Evolutionary conservation across 2,797 vertebrate species (phyloP), one percentile per base, ranked within the genome.

Genomic region (Varecia variegata): DNA sequence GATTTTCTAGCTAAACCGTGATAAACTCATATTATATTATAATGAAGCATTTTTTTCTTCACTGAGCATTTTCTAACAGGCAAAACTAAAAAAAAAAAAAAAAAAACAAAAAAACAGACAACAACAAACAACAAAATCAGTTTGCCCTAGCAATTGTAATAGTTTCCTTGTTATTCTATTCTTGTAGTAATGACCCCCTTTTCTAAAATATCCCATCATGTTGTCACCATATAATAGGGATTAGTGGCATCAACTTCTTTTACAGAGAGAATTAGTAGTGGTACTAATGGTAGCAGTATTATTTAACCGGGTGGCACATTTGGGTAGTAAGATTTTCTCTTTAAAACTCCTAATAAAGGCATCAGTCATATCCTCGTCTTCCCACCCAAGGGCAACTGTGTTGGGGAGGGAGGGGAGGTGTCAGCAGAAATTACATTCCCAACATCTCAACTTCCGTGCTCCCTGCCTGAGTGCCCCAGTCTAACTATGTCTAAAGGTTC

Each of bases 41-140:
- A 93, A 88, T 43, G 79, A 80, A 40, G 12, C 43, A n/a, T 76
- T 47, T 84, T 84, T 74, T 50, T 12, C 38, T 68, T 9, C 2
- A 54, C 23, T 58, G 35, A 88, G 23, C 20, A n/a, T 90, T 96
- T 97, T 95, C 67, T 68, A 73, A 45, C 7, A 88, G 50, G 32
- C 84, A 71, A 62, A 74, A 32, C 50, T 54, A 30, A 74, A 79
- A 65, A 52, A 20, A 84, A 38, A 76, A 30, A 50, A 20, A 68
- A 79, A 58, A 40, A 20, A 84, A 45, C 62, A 84, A 50, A 65
- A 23, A 50, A 20, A 68, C 68, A 58, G 35, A 20, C 80, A 45
- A 70, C 30, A 50, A 56, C 23, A 7, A 43, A 10, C 8, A 30
- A 54, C 79, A 73, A 67, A 43, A 50, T 11, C 9, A 6, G 54